These are phyloP conservation scores for Drosophila algonquin DNA, from an alignment of 2,888 invertebrate species.

Conservation along the genomic window DNA sequence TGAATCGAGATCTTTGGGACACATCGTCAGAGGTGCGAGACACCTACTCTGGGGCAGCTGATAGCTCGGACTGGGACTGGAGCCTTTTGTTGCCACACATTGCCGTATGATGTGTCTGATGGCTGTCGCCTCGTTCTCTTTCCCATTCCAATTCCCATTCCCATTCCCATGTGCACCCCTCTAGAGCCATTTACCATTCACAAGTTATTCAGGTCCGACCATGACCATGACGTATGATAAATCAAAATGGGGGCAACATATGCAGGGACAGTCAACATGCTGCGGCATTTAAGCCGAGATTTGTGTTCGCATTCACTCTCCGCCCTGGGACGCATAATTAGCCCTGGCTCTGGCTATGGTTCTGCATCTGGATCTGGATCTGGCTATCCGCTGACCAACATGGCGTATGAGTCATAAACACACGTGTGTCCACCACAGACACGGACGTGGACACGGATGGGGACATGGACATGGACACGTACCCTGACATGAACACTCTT, in stretches of 20 bases:
- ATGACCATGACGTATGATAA: constrained; percentile 79
- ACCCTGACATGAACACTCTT: neutral
- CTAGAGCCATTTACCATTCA: constrained; percentile 31
- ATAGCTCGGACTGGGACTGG: neutral
- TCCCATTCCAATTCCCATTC: neutral
- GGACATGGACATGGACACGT: neutral
- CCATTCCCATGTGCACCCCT: neutral
- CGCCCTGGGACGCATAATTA: constrained; percentile 46
- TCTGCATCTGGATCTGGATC: constrained; percentile 9
- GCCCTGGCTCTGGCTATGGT: constrained; percentile 11
- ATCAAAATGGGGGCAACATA: constrained; percentile 61
- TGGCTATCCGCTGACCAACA: constrained; percentile 23
- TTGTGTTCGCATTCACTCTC: constrained; percentile 52
- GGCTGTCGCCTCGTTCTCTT: constrained; percentile 5
- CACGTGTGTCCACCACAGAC: constrained; percentile 21
- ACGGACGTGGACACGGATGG: neutral
- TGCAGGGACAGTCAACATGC: constrained; percentile 61
- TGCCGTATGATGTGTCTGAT: constrained; percentile 26
- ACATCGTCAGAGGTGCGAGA: constrained; percentile 21
- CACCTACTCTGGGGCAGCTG: constrained; percentile 24
- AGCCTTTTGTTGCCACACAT: constrained; percentile 22
- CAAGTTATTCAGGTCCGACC: constrained; percentile 60
- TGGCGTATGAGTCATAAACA: constrained; percentile 47
- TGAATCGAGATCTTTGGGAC: constrained; percentile 38
- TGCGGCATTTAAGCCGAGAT: constrained; percentile 66